phyloP scores from a whole-genome alignment of 2,113 vertebrate species.

The Ammodytes dubius region DNA sequence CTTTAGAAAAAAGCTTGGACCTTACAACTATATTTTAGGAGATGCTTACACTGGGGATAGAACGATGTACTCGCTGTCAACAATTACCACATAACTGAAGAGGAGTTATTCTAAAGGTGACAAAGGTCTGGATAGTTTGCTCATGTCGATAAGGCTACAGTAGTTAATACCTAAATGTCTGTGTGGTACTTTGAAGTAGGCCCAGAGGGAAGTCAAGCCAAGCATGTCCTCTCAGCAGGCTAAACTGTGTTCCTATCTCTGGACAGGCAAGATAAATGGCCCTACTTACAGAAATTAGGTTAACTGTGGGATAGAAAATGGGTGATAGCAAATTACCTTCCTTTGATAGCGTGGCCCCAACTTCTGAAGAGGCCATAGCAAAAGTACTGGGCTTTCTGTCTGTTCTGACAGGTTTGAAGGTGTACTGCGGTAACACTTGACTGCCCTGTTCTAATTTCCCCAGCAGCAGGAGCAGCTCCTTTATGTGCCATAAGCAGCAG shows the following conservation, averaged over 20 bases:
- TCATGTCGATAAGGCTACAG: constrained; percentile 17
- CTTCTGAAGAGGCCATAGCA: constrained; percentile 42
- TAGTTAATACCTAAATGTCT: constrained; percentile 23
- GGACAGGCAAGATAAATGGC: constrained; percentile 37
- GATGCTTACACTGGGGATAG: constrained; percentile 14
- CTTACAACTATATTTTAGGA: constrained; percentile 30
- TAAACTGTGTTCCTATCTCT: constrained; percentile 35
- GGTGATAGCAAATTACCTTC: constrained; percentile 59
- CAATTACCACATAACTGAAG: not conserved
- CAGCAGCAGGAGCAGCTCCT: constrained; percentile 42
- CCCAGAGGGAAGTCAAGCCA: constrained; percentile 28
- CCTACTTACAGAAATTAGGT: constrained; percentile 52
- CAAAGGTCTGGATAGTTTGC: constrained; percentile 35
- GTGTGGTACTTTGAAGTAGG: constrained; percentile 13
- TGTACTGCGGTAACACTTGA: constrained; percentile 47
- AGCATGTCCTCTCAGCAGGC: constrained; percentile 25
- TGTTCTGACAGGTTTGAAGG: constrained; percentile 51
- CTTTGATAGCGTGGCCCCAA: constrained; percentile 24
- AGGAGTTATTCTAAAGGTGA: constrained; percentile 30
- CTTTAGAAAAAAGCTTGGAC: constrained; percentile 13
- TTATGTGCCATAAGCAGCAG: constrained; percentile 44
- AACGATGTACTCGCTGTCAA: not conserved
- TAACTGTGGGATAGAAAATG: constrained; percentile 46
- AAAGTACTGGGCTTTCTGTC: constrained; percentile 36
- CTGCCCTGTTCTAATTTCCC: constrained; percentile 62